Base-by-base conservation (phyloP, 2,797 vertebrate genomes). In the Urophycis tenuis region DNA sequence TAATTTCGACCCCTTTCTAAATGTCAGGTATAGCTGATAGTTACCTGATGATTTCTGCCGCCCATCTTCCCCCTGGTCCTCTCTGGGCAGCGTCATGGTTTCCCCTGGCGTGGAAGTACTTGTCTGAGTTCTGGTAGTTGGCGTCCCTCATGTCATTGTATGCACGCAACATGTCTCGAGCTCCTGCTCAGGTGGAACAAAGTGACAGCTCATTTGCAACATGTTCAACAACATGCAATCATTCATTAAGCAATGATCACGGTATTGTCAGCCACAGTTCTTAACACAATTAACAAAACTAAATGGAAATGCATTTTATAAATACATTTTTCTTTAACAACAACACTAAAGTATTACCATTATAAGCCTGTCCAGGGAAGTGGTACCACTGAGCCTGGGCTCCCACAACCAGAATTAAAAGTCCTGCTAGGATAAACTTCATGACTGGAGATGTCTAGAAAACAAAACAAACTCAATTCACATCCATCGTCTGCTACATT, bases 81-180 rank as follows among this genome's bases (percentile, higher is more conserved):
- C 80, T 76, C 0, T 1, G 1, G 25, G 84, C 81, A 72, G 84
- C 83, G 19, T 85, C 80, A 39, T 79, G 71, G 73, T 85, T 87
- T n/a, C 86, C 81, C 15, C 84, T 78, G 9, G 86, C 83, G 17
- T 84, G 84, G 75, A 90, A 90, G 71, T 72, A 34, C 22, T 72
- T 83, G 83, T 89, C 88, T 49, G 86, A 79, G 15, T 81, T 1
- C 31, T 36, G 78, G 71, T 53, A 84, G 77, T 85, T 82, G 22
- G 83, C 81, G 0, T 82, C 0, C 41, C 0, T 80, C 84, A 85
- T 84, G 17, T 85, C 79, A 15, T 0, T 0, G 39, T 86, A 81
- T 31, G 83, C 82, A 33, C 0, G 19, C 12, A 0, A 14, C 85
- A 87, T 86, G 36, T 84, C 83, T 35, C 0, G 0, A 75, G 72